Percentiles rank a stretch among this genome's conserved stretches.
phyloP scores from a whole-genome alignment of 1,140 invertebrate species.

The Lordiphosa collinella region DNA sequence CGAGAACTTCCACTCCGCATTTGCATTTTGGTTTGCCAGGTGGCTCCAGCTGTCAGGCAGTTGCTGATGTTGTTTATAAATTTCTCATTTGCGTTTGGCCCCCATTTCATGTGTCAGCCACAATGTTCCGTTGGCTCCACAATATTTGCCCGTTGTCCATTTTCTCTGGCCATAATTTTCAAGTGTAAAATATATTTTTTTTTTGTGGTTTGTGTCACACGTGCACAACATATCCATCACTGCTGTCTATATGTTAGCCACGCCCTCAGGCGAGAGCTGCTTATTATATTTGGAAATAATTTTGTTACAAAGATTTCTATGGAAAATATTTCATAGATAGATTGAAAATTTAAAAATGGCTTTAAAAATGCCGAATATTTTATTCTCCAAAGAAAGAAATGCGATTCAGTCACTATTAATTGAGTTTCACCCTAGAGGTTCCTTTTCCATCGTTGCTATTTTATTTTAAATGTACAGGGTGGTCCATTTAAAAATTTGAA shows the following conservation, averaged over 20 bases:
- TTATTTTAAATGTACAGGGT: too few relatives aligned
- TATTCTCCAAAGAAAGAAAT: too few relatives aligned
- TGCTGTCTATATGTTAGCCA: constrained; percentile 21
- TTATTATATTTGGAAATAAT: too few relatives aligned
- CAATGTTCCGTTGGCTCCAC: constrained; percentile 44
- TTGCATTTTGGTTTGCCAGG: neutral
- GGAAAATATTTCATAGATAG: too few relatives aligned
- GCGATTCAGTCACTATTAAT: too few relatives aligned
- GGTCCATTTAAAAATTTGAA: too few relatives aligned
- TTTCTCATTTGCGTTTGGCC: constrained; percentile 26
- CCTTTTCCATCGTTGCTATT: too few relatives aligned
- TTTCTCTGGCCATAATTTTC: constrained; percentile 48
- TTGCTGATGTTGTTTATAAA: constrained; percentile 35
- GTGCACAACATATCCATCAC: constrained; percentile 64
- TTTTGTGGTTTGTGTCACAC: constrained; percentile 62
- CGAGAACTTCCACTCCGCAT: neutral
- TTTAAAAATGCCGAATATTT: too few relatives aligned
- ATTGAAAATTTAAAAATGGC: too few relatives aligned
- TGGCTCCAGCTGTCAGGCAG: constrained; percentile 3
- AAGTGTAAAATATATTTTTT: constrained; percentile 66
- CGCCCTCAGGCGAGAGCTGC: neutral
- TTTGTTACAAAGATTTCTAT: too few relatives aligned
- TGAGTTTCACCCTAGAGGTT: too few relatives aligned
- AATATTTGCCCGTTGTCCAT: constrained; percentile 55
- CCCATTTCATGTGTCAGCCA: constrained; percentile 26